Evolutionary conservation across 2,797 vertebrate species (phyloP).

Genomic region (Sebastes baramenuke): DNA sequence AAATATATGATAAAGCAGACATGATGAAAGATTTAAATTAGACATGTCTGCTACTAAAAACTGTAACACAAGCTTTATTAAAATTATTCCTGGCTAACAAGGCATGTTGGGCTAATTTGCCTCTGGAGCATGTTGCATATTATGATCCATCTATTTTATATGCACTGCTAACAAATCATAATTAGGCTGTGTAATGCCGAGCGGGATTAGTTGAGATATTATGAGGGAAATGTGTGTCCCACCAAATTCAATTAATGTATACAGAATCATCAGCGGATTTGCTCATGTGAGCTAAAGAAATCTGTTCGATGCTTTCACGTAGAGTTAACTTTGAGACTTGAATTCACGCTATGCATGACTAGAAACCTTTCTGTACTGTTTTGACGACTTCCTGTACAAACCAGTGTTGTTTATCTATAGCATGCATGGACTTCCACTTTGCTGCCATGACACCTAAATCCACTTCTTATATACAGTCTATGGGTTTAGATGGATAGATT

Average conservation of each 20-base stretch:
- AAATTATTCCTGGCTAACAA: constrained; percentile 6
- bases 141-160: constrained; percentile 24
- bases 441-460: background rate
- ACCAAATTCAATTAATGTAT: background rate
- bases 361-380: background rate
- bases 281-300: background rate
- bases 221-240: background rate
- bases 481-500: background rate
- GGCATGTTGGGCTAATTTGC: constrained; percentile 8
- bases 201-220: constrained; percentile 4
- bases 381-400: background rate
- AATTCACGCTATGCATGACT: background rate
- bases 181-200: constrained; percentile 19
- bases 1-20: background rate
- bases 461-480: too few species aligned
- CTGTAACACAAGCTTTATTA: background rate
- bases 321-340: background rate
- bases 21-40: background rate
- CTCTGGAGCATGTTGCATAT: constrained; percentile 18
- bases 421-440: too few species aligned
- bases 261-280: background rate
- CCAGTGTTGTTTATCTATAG: background rate
- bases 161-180: constrained; percentile 22
- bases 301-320: background rate
- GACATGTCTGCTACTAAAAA: background rate